These are phyloP conservation scores for Sciurus niger DNA, from an alignment of 2,113 vertebrate genomes.

Conservation along the genomic window DNA sequence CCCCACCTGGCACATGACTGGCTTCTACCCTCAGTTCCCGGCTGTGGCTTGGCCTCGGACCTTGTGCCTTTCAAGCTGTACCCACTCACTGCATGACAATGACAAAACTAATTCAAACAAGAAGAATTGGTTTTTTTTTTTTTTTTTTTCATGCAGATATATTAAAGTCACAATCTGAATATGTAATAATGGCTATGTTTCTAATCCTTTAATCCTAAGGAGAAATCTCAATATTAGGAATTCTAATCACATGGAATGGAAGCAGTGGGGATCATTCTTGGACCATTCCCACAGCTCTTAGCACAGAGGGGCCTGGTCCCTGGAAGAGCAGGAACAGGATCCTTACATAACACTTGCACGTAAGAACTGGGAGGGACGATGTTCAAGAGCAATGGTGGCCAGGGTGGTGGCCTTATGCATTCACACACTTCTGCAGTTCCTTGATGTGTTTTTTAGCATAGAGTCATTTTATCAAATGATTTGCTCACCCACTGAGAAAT, in stretches of 20 bases:
- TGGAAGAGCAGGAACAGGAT: background rate
- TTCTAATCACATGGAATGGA: background rate
- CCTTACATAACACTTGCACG: background rate
- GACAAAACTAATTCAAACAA: background rate
- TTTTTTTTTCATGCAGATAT: background rate
- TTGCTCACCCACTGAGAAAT: background rate
- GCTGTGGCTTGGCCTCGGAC: background rate
- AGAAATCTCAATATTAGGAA: background rate
- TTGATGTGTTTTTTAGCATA: background rate
- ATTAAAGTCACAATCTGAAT: background rate
- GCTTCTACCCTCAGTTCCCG: background rate
- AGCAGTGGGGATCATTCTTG: background rate
- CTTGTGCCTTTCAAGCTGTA: background rate
- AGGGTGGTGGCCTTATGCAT: no score
- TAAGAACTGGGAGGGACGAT: background rate
- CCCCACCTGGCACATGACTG: background rate
- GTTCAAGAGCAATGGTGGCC: background rate
- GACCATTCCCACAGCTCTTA: background rate
- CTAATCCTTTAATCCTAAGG: background rate
- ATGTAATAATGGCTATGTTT: background rate
- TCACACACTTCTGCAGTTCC: background rate
- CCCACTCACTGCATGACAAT: background rate
- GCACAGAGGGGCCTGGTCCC: background rate
- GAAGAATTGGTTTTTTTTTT: no score
- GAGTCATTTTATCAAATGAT: background rate